Base-by-base conservation (phyloP, 2,888 invertebrate species). In the Drosophila gaucha region DNA sequence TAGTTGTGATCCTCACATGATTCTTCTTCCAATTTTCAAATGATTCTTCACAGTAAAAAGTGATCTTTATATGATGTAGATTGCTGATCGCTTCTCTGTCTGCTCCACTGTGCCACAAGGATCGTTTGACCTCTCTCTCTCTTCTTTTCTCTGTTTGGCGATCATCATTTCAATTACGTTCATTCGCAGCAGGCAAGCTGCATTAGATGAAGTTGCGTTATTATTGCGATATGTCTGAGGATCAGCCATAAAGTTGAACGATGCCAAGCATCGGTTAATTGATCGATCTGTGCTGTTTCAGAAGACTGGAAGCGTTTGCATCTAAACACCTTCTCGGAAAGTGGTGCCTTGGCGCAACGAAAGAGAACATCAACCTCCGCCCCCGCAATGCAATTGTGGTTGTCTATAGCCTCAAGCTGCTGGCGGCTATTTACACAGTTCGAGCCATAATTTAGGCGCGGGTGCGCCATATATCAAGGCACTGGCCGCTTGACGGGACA, bases 271-370 rank as follows among this genome's bases (percentile, higher is more conserved):
- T 55, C 78, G 55, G 16, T 69, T 68, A 73, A 77, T 77, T 68
- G 77, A 57, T 67, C 57, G 35, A 41, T 65, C 24, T 39, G 24
- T 18, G 22, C 28, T 49, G 24, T 14, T 3, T 16, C 20, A 67
- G 67, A 86, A 89, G 55, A 90, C 89, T 89, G 90, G 87, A 90
- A 89, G 89, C 88, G 90, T 89, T 89, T 82, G 67, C 54, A 71
- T 72, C 78, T 84, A 84, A 80, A 89, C 90, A 89, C 90, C 89
- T 89, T 89, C 89, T 83, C 70, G 82, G 89, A 89, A 86, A 49
- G 62, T 47, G 60, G 14, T 14, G 36, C n/a, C 22, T n/a, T 22
- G 22, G 22, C 10, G 9, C 9, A 10, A 9, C 30, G 12, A 2
- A 12, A 9, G 2, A 4, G 3, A 2, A 46, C 6, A n/a, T 28